Percentiles rank a stretch among this genome's conserved stretches.
These are phyloP conservation scores for Ciconia maguari DNA, from an alignment of 2,113 vertebrate species.

Conservation along the genomic window DNA sequence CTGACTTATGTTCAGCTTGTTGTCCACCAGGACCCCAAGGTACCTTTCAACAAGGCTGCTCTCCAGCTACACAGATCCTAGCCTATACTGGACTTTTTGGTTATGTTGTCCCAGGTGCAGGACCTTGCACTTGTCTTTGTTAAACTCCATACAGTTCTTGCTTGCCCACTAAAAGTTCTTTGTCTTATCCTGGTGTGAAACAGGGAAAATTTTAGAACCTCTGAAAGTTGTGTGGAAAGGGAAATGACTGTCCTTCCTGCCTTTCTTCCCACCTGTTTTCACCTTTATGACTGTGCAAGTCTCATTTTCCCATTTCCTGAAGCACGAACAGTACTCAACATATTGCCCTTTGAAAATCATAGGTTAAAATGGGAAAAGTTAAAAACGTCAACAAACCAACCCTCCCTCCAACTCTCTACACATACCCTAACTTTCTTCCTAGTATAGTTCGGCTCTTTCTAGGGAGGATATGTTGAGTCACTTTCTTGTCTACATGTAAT, in stretches of 20 bases:
- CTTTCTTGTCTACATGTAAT: not conserved
- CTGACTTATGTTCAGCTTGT: not conserved
- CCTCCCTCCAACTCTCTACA: not conserved
- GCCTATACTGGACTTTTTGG: not conserved
- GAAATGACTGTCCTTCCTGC: not conserved
- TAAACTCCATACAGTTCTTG: not conserved
- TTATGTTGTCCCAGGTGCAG: not conserved
- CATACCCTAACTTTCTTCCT: not conserved
- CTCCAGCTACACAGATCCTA: not conserved
- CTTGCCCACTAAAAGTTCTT: not conserved
- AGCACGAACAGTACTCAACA: not conserved
- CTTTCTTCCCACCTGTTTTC: not conserved
- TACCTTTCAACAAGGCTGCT: not conserved
- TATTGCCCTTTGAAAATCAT: not conserved
- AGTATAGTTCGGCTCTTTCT: not conserved
- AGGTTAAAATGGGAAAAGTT: not conserved
- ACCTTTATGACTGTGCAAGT: not conserved
- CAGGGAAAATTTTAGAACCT: not conserved
- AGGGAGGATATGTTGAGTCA: not conserved
- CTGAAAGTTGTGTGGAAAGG: not conserved
- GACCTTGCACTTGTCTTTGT: not conserved
- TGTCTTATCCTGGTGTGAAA: not conserved
- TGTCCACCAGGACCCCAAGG: not conserved
- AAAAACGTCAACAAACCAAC: not conserved
- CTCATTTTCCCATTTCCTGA: not conserved